phyloP scores from a whole-genome alignment of 2,797 vertebrate genomes.

The Muscicapa striata region DNA sequence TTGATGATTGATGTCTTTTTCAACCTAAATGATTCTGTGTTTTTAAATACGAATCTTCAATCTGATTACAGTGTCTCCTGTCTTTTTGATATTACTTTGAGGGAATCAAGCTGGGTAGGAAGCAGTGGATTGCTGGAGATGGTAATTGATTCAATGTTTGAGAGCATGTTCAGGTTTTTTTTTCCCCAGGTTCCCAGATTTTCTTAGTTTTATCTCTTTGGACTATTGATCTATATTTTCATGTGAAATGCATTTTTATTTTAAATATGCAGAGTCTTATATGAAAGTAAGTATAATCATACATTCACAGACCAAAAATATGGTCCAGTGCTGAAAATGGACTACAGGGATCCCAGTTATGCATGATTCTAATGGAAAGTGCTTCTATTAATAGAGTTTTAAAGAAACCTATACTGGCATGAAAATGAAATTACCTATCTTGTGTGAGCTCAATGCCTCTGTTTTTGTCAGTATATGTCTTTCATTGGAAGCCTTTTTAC shows the following conservation, averaged over 20 bases:
- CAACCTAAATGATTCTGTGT: neutral
- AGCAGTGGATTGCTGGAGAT: neutral
- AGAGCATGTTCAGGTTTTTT: neutral
- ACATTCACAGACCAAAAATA: neutral
- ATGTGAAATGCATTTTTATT: neutral
- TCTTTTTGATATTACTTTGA: conserved; percentile 21
- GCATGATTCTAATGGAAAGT: neutral
- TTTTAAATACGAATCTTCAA: neutral
- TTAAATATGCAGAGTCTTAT: neutral
- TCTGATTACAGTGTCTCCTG: neutral
- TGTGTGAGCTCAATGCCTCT: neutral
- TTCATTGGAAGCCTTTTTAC: neutral
- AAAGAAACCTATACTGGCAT: neutral
- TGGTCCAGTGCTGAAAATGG: neutral
- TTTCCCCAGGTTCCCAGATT: neutral
- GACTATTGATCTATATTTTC: neutral
- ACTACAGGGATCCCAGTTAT: neutral
- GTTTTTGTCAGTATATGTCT: neutral
- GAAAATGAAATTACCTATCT: neutral
- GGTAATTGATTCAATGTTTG: neutral
- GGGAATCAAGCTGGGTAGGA: neutral
- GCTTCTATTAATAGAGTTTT: neutral
- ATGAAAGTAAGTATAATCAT: neutral
- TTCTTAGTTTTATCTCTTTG: conserved; percentile 20
- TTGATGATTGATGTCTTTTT: neutral